Evolutionary conservation across 2,797 vertebrate genomes (phyloP).

Genomic region (Siniperca obscura): DNA sequence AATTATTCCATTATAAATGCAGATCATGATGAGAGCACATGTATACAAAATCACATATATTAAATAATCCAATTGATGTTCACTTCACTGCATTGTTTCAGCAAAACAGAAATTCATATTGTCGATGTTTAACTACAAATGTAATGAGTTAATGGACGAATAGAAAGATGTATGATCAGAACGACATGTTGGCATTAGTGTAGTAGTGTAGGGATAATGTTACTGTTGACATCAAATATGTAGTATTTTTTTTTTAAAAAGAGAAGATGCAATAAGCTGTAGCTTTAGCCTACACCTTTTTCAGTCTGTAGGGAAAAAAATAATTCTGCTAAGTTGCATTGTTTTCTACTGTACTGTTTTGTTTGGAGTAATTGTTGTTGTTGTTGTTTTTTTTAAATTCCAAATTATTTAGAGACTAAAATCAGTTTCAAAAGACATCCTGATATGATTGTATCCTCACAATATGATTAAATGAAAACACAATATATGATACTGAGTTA

Average conservation of each 20-base stretch:
- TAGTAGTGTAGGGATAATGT: not conserved
- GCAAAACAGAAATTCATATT: no score
- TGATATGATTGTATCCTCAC: not conserved
- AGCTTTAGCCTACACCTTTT: constrained; percentile 12
- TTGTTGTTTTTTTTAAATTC: no score
- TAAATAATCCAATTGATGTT: not conserved
- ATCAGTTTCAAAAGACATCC: no score
- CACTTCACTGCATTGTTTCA: no score
- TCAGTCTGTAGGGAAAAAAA: not conserved
- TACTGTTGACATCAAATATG: not conserved
- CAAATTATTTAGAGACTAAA: no score
- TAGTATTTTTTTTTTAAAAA: not conserved
- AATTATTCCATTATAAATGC: no score
- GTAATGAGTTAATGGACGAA: not conserved
- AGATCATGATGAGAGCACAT: not conserved
- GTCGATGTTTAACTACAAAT: not conserved
- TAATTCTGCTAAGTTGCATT: not conserved
- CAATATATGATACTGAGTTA: not conserved
- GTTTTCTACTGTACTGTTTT: not conserved
- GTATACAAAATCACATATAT: not conserved
- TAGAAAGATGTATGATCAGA: not conserved
- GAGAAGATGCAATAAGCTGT: not conserved
- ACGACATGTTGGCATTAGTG: not conserved
- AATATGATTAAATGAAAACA: not conserved
- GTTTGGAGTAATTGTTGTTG: no score